A percentile compares a stretch with the other conserved stretches of the same genome.
These are phyloP conservation scores for Passer montanus DNA, from an alignment of 2,113 vertebrate species.

Conservation along the genomic window DNA sequence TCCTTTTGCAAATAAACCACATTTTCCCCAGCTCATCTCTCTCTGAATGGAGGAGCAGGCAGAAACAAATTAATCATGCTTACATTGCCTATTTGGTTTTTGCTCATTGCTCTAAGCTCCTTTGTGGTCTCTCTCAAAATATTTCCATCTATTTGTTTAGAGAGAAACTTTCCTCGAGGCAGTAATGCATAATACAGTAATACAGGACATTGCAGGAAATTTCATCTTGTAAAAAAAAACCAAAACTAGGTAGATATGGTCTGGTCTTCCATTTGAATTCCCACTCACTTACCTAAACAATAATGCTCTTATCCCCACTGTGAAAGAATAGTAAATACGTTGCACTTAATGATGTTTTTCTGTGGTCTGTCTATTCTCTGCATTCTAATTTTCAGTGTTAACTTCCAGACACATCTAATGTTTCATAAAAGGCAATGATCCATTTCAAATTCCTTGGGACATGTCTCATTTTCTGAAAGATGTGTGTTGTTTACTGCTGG, in stretches of 20 bases:
- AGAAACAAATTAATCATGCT: conserved; percentile 28
- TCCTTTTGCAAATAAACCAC: conserved; percentile 3
- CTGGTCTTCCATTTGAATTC: conserved; percentile 26
- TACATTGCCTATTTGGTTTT: not conserved
- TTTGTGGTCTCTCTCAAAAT: conserved; percentile 42
- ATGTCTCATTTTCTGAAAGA: conserved; percentile 41
- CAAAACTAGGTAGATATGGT: conserved; percentile 8
- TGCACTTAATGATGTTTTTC: conserved; percentile 46
- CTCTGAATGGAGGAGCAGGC: not conserved
- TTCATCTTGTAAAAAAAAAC: not conserved
- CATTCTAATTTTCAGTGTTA: conserved; percentile 60
- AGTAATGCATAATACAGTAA: conserved; percentile 16
- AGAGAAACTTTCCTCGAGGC: conserved; percentile 38
- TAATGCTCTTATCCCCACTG: not conserved
- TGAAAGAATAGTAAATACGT: not conserved
- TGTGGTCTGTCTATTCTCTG: conserved; percentile 33
- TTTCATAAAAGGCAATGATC: conserved; percentile 69
- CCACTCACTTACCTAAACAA: conserved; percentile 35
- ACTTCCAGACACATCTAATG: conserved; percentile 55
- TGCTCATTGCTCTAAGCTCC: conserved; percentile 39
- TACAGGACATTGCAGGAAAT: conserved; percentile 24
- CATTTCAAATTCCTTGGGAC: conserved; percentile 61
- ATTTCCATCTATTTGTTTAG: conserved; percentile 36
- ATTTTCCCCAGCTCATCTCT: not conserved
- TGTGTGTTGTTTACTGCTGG: conserved; percentile 40